A percentile compares a stretch with the other conserved stretches of the same genome.
phyloP scores from a whole-genome alignment of 2,888 invertebrate genomes.

The Peribatodes rhomboidaria region DNA sequence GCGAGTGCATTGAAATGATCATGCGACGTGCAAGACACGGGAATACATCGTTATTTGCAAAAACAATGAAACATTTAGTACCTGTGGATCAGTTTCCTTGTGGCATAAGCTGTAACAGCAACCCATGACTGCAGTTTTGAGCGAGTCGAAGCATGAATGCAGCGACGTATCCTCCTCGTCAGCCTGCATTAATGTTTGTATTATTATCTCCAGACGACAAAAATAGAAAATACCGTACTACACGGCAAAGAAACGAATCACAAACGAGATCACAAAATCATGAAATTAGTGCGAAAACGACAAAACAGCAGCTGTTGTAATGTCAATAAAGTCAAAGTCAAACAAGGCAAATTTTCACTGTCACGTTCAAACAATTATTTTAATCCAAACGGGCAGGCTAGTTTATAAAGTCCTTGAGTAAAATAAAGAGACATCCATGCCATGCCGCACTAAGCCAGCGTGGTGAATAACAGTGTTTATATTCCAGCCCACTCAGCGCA shows the following conservation, averaged over 20 bases:
- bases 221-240: slow-evolving; percentile 78
- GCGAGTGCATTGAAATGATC: slow-evolving; percentile 27
- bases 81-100: slow-evolving; percentile 90
- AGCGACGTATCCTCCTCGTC: slow-evolving; percentile 76
- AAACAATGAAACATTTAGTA: slow-evolving; percentile 61
- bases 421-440: too few species aligned
- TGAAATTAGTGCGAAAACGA: slow-evolving; percentile 25
- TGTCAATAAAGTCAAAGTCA: slow-evolving; percentile 12
- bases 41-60: slow-evolving; percentile 18
- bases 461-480: too few species aligned
- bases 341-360: neutral
- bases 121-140: slow-evolving; percentile 87
- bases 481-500: too few species aligned
- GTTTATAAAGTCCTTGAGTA: too few species aligned
- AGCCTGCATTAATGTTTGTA: slow-evolving; percentile 81
- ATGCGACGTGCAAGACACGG: slow-evolving; percentile 15
- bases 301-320: slow-evolving; percentile 18
- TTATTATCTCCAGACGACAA: slow-evolving; percentile 71
- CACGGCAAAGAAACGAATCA: slow-evolving; percentile 48
- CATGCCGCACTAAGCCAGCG: too few species aligned
- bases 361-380: neutral
- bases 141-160: slow-evolving; percentile 83
- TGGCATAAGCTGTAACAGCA: slow-evolving; percentile 91
- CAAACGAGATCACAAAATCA: slow-evolving; percentile 42
- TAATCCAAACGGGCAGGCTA: too few species aligned